Percentiles rank a stretch among this genome's conserved stretches.
Evolutionary conservation across 2,797 vertebrate genomes (phyloP).

Genomic region (Phrynocephalus guinanensis): DNA sequence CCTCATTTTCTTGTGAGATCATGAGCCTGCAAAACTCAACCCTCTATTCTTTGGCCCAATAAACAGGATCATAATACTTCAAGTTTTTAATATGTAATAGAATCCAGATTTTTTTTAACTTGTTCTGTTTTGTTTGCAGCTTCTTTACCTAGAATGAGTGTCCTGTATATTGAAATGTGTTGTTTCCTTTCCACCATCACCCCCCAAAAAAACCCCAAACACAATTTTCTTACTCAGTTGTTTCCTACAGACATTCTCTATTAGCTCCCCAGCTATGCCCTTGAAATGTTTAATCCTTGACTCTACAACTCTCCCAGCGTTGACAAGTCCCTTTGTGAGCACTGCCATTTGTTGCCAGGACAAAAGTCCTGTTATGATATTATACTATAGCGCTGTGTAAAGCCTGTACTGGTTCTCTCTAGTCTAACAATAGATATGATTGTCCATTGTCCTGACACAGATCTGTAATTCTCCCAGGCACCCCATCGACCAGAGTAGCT

Average conservation of each 20-base stretch:
- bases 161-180: background rate
- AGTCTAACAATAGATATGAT: conserved; percentile 35
- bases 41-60: background rate
- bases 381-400: background rate
- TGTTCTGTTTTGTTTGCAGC: background rate
- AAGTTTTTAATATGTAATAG: background rate
- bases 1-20: background rate
- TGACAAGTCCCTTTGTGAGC: conserved; percentile 12
- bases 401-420: conserved; percentile 22
- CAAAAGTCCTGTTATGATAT: conserved; percentile 37
- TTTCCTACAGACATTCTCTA: background rate
- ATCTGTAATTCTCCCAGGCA: conserved; percentile 30
- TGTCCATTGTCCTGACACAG: conserved; percentile 37
- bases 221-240: background rate
- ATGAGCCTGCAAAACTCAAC: background rate
- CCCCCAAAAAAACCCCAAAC: no score
- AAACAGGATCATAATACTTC: background rate
- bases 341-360: conserved; percentile 12
- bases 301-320: conserved; percentile 2
- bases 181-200: background rate
- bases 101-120: background rate
- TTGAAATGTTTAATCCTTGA: conserved; percentile 9
- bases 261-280: background rate
- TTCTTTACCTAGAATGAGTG: background rate
- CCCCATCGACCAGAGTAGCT: conserved; percentile 16